Percentiles rank a stretch among this genome's conserved stretches.
Conservation (phyloP, 2,888 invertebrate species). For the Ochropleura plecta region DNA sequence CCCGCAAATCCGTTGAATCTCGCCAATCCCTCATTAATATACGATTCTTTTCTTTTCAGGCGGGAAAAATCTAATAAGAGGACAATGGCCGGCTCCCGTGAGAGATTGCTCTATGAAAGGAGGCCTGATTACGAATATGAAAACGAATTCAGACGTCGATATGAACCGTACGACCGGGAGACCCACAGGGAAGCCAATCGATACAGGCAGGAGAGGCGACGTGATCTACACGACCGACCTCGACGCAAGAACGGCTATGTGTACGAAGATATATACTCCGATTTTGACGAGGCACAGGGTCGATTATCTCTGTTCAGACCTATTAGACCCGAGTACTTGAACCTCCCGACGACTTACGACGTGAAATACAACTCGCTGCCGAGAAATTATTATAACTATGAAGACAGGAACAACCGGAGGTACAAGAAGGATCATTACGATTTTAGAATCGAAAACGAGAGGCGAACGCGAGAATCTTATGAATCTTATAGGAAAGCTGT, state of each 20-base stretch:
- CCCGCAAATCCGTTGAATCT: constrained; percentile 66
- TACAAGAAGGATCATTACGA: constrained; percentile 87
- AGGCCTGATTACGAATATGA: constrained; percentile 79
- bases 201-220: constrained; percentile 73
- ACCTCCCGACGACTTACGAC: constrained; percentile 83
- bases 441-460: constrained; percentile 84
- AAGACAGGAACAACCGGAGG: constrained; percentile 77
- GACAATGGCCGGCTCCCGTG: constrained; percentile 86
- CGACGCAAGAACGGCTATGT: constrained; percentile 87
- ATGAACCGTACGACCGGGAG: constrained; percentile 71
- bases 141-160: constrained; percentile 76
- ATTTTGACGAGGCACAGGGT: constrained; percentile 88
- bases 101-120: constrained; percentile 84
- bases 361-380: constrained; percentile 87
- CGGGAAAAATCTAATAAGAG: constrained; percentile 76
- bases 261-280: constrained; percentile 89
- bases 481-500: constrained; percentile 75
- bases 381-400: constrained; percentile 83
- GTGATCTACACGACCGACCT: constrained; percentile 72
- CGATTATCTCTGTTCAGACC: constrained; percentile 86
- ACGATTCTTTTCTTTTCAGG: constrained; percentile 76
- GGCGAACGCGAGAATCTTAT: constrained; percentile 76
- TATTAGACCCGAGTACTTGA: constrained; percentile 87
- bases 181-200: constrained; percentile 67
- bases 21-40: constrained; percentile 71